These are phyloP conservation scores for Leucophenga varia DNA, from an alignment of 1,140 invertebrate genomes.

Conservation along the genomic window DNA sequence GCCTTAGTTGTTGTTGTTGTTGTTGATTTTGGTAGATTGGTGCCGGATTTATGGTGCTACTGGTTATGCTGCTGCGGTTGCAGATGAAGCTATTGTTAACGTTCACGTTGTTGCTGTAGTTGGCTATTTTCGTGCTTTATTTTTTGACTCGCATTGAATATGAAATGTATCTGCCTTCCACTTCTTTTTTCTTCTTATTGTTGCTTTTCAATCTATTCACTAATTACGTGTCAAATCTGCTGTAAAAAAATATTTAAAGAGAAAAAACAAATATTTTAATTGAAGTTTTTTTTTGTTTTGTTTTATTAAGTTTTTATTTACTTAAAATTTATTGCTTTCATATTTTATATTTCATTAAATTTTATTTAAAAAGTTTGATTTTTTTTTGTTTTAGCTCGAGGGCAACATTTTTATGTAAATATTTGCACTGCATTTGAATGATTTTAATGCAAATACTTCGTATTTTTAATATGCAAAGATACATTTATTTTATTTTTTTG, in stretches of 20 bases:
- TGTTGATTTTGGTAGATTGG: constrained; percentile 13
- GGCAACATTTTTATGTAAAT: constrained; percentile 6
- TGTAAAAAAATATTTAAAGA: background rate
- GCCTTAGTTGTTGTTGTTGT: constrained; percentile 16
- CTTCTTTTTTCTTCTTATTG: no score
- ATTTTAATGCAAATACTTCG: constrained; percentile 11
- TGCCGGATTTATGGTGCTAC: no score
- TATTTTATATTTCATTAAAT: no score
- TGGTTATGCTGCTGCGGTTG: background rate
- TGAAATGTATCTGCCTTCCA: no score
- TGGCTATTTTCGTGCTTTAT: constrained; percentile 38
- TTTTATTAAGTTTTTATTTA: background rate
- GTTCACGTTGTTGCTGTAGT: constrained; percentile 25
- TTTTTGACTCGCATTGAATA: no score
- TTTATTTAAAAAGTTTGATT: no score
- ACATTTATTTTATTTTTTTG: constrained; percentile 31
- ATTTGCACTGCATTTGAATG: constrained; percentile 18
- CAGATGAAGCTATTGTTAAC: constrained; percentile 6
- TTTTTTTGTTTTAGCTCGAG: no score
- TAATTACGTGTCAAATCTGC: constrained; percentile 21
- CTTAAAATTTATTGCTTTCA: background rate
- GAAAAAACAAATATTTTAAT: background rate
- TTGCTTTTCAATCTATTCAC: no score
- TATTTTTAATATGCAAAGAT: constrained; percentile 37
- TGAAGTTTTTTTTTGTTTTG: no score